Conservation (phyloP, 2,888 invertebrate genomes). For the Nasonia oneida region DNA sequence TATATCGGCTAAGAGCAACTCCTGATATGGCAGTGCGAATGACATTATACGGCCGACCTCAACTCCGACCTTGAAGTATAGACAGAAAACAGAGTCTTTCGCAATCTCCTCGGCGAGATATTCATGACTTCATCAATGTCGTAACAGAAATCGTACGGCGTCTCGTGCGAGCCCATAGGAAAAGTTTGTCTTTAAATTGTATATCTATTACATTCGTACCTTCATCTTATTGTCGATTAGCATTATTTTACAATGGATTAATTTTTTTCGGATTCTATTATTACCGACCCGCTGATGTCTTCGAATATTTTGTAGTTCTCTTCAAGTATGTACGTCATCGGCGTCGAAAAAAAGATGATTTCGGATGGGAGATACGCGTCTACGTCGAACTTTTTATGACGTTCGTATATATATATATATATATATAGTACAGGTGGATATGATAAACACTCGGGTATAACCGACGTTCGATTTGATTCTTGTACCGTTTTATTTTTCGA, state of each 20-base stretch:
- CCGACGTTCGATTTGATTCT: not conserved
- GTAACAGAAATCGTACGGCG: slow-evolving; percentile 52
- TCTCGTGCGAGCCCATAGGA: slow-evolving; percentile 33
- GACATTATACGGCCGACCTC: slow-evolving; percentile 54
- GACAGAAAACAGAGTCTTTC: slow-evolving; percentile 55
- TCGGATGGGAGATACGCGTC: not conserved
- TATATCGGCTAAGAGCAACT: slow-evolving; percentile 36
- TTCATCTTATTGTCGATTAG: not conserved
- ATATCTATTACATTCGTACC: not conserved
- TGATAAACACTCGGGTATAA: not conserved
- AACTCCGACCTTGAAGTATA: slow-evolving; percentile 57
- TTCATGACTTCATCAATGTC: slow-evolving; percentile 63
- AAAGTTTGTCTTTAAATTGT: not conserved
- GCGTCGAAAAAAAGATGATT: not conserved
- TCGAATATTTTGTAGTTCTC: not conserved
- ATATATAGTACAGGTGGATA: not conserved
- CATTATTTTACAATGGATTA: too few species aligned
- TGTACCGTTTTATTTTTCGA: slow-evolving; percentile 21
- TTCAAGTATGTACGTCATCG: too few species aligned
- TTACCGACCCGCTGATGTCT: too few species aligned
- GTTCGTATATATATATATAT: not conserved
- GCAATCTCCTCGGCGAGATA: slow-evolving; percentile 53
- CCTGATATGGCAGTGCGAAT: slow-evolving; percentile 56
- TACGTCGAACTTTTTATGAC: slow-evolving; percentile 21
- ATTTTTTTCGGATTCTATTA: too few species aligned